phyloP scores from a whole-genome alignment of 2,113 vertebrate genomes.

The Hemiprocne comata region DNA sequence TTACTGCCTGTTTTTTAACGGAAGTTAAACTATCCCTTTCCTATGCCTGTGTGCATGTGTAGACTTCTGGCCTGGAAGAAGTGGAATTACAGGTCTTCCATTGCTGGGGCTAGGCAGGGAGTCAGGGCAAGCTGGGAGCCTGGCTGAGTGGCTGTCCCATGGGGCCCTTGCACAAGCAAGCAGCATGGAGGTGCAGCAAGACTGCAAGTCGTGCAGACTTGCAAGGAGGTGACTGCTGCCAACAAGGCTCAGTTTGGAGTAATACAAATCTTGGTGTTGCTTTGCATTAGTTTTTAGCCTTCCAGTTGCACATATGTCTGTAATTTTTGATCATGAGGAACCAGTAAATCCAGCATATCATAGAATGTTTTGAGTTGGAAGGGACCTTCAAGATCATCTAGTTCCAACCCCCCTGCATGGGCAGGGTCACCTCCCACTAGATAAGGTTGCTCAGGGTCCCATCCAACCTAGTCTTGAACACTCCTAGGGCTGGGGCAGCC shows the following conservation, averaged over 20 bases:
- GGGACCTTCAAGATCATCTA: no score
- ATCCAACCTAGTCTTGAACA: no score
- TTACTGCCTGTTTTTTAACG: neutral
- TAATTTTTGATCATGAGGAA: neutral
- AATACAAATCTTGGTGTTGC: fast-evolving
- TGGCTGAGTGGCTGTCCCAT: no score
- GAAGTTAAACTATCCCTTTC: neutral
- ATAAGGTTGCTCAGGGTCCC: no score
- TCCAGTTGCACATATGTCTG: neutral
- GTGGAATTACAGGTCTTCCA: neutral
- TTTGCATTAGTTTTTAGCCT: neutral
- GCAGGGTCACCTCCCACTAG: no score
- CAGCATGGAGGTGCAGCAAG: neutral
- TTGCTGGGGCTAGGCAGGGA: neutral
- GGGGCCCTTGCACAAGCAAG: neutral
- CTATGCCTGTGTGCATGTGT: neutral
- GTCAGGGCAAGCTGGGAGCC: neutral
- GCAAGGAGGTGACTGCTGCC: neutral
- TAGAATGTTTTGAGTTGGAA: no score
- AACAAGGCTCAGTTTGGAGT: neutral
- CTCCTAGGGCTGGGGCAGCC: no score
- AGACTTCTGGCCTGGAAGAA: neutral
- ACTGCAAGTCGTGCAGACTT: neutral
- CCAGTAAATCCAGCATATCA: neutral
- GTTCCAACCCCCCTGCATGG: no score